Evolutionary conservation across 2,888 invertebrate genomes (phyloP), one percentile per base, ranked within the genome.

Genomic region (Drosophila fulvimacula): DNA sequence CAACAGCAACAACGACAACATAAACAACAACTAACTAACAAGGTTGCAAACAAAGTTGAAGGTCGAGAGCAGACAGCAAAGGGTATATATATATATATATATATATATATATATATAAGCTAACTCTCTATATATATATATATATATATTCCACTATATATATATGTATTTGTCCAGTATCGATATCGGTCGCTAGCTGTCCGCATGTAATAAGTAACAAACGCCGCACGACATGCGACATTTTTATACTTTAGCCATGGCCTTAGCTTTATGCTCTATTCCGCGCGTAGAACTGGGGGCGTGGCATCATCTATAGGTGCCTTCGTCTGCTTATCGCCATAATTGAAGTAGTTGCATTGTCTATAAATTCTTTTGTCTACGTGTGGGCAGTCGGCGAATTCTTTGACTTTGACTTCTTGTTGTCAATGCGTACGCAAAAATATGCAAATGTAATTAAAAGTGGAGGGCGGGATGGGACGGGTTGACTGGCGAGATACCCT

Each of bases 321-420:
- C 48, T 49, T 57, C n/a, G 27, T n/a, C 24, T 34, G 13, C 77
- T 85, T 85, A 85, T 85, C 85, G 80, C 74, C 79, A 86, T 89
- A 85, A 85, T 85, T 85, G 90, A 85, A 82, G 88, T 80, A 89
- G 90, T 85, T 53, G 88, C 81, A 88, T 76, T 85, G 85, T 89
- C 85, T 79, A 89, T 85, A 85, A 85, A 85, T 89, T 85, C 81
- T 68, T 82, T 69, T 78, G 53, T 53, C 81, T 88, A 89, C 88
- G 89, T 89, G 85, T 85, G 85, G 86, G 85, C 63, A 67, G 62
- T 78, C 85, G 85, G 88, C 61, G 70, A 68, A 66, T 38, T 67
- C 88, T 73, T 88, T 77, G 87, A 66, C 76, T 62, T 78, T 81
- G 78, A 82, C 59, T 76, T 52, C 63, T 48, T 61, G 67, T 73